These are phyloP conservation scores for Tipula unca DNA, from an alignment of 2,888 invertebrate species.

Conservation along the genomic window DNA sequence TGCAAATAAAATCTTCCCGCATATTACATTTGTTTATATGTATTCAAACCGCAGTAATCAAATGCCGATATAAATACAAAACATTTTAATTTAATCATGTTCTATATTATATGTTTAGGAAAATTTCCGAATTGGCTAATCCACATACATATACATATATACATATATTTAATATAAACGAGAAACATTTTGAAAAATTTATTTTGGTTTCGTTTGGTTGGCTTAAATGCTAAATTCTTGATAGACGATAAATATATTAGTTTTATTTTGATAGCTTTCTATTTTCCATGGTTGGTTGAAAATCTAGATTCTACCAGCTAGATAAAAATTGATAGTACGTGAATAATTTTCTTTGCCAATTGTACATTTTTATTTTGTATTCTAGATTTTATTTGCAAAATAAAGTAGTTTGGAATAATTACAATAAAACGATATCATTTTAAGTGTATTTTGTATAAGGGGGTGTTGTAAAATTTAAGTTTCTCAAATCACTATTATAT, in stretches of 20 bases:
- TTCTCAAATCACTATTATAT: no score
- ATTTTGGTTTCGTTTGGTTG: not conserved
- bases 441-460: no score
- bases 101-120: not conserved
- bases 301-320: not conserved
- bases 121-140: not conserved
- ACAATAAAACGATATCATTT: not conserved
- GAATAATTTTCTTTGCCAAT: not conserved
- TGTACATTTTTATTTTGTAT: not conserved
- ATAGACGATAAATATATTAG: not conserved
- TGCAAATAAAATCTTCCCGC: not conserved
- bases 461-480: not conserved
- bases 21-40: not conserved
- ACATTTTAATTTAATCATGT: not conserved
- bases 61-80: not conserved
- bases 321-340: not conserved
- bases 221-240: not conserved
- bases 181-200: not conserved
- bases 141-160: not conserved
- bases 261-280: not conserved
- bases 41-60: not conserved
- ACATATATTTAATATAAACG: not conserved
- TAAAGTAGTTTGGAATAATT: not conserved
- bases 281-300: not conserved
- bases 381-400: not conserved